phyloP scores from a whole-genome alignment of 1,140 invertebrate genomes.

The Limonius californicus region DNA sequence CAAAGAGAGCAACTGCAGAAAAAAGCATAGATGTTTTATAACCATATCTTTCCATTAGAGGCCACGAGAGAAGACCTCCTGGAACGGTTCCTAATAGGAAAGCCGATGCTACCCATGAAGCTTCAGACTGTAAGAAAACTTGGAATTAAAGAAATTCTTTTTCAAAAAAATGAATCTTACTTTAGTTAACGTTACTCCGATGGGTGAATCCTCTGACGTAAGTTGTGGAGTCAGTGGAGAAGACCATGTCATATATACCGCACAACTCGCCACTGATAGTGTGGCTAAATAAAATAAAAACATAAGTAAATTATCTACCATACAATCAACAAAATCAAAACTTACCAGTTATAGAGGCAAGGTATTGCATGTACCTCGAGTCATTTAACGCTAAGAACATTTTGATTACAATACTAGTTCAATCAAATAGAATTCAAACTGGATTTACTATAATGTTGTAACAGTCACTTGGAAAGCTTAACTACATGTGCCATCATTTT shows the following conservation, averaged over 20 bases:
- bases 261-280: constrained; percentile 42
- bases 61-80: constrained; percentile 51
- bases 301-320: not conserved
- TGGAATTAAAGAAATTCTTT: constrained; percentile 46
- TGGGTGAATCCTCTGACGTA: constrained; percentile 42
- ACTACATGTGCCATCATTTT: no score
- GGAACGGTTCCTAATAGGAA: constrained; percentile 51
- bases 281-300: constrained; percentile 43
- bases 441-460: no score
- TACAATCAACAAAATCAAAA: no score
- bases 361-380: no score
- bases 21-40: constrained; percentile 50
- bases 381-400: no score
- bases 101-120: no score
- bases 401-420: no score
- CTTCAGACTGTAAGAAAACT: constrained; percentile 55
- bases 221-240: constrained; percentile 51
- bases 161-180: no score
- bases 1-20: constrained; percentile 48
- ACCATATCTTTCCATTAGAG: constrained; percentile 57
- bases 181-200: constrained; percentile 35
- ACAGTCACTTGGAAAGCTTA: no score
- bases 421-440: no score
- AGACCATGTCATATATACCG: constrained; percentile 51
- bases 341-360: no score